Evolutionary conservation across 2,888 invertebrate species (phyloP).

Genomic region (Watsonalla cultraria): DNA sequence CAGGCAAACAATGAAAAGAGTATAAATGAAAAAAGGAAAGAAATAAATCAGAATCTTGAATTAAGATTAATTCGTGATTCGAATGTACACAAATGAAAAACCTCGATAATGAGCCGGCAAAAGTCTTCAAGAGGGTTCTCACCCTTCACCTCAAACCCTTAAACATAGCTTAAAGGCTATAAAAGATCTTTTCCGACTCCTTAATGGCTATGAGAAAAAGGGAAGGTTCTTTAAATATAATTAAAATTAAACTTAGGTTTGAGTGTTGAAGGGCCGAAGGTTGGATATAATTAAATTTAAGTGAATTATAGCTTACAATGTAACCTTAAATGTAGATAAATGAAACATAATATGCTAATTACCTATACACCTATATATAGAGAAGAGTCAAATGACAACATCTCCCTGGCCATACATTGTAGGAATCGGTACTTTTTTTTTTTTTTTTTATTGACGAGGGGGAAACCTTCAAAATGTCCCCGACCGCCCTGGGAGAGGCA

Average conservation of each 20-base stretch:
- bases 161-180: conserved; percentile 72
- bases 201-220: conserved; percentile 35
- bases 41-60: conserved; percentile 21
- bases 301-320: too few relatives aligned
- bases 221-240: conserved; percentile 19
- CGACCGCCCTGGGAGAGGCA: too few relatives aligned
- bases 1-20: too few relatives aligned
- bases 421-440: too few relatives aligned
- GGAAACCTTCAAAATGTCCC: too few relatives aligned
- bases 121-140: conserved; percentile 55
- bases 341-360: too few relatives aligned
- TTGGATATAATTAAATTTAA: not conserved
- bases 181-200: conserved; percentile 65
- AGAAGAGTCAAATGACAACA: too few relatives aligned
- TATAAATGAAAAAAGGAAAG: too few relatives aligned
- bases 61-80: conserved; percentile 40
- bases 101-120: conserved; percentile 67
- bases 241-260: not conserved
- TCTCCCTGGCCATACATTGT: too few relatives aligned
- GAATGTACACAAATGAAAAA: conserved; percentile 58
- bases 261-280: not conserved
- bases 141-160: conserved; percentile 59
- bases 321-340: too few relatives aligned
- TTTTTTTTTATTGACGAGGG: too few relatives aligned
- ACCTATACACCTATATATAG: too few relatives aligned